Evolutionary conservation across 2,113 vertebrate genomes (phyloP).

Genomic region (Peromyscus maniculatus): DNA sequence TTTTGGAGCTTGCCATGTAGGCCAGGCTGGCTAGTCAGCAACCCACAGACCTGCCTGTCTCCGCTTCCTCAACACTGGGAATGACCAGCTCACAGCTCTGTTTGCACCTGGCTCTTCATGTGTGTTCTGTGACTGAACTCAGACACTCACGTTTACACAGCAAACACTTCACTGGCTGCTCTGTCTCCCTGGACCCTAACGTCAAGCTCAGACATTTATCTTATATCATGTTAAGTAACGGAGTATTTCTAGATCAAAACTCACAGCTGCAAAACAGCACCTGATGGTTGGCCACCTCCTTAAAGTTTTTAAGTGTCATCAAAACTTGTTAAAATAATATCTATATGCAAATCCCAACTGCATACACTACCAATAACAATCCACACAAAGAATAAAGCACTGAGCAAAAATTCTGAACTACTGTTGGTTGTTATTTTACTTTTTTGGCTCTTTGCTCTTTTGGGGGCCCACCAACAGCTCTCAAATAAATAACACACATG

Average conservation of each 20-base stretch:
- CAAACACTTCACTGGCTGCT: neutral
- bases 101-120: neutral
- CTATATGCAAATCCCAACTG: neutral
- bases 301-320: neutral
- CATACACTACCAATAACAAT: neutral
- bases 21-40: neutral
- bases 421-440: too few relatives aligned
- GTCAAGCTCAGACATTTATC: conserved; percentile 25
- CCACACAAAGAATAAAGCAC: neutral
- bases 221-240: neutral
- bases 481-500: too few relatives aligned
- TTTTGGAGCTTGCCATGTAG: neutral
- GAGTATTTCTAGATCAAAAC: neutral
- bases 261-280: neutral
- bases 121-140: neutral
- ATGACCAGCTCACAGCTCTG: neutral
- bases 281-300: conserved; percentile 16
- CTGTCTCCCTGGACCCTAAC: neutral
- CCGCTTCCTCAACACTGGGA: neutral
- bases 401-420: neutral
- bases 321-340: neutral
- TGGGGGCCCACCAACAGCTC: too few relatives aligned
- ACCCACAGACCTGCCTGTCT: neutral
- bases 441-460: too few relatives aligned
- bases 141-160: neutral